phyloP scores from a whole-genome alignment of 2,113 vertebrate genomes.

The Chloroceryle aenea region DNA sequence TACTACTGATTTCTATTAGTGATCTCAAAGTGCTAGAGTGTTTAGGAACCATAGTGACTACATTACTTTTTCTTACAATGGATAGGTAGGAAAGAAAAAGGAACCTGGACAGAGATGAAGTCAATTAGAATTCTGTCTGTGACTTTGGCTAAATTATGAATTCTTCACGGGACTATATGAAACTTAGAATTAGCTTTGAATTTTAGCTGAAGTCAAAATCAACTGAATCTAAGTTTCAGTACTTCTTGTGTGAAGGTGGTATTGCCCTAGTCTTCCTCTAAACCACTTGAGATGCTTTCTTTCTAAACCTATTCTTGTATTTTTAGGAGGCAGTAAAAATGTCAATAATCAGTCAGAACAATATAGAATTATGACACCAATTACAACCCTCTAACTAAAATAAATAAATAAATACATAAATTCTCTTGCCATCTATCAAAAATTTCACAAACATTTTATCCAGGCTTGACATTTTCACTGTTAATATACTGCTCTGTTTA shows the following conservation, averaged over 20 bases:
- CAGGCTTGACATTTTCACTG: neutral
- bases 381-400: neutral
- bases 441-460: neutral
- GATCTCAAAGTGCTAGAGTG: neutral
- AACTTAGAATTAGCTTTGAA: neutral
- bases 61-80: neutral
- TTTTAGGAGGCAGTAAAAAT: slow-evolving; percentile 2
- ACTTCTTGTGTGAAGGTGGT: neutral
- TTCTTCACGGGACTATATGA: neutral
- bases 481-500: neutral
- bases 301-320: neutral
- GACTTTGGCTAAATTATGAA: neutral
- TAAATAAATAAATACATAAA: neutral
- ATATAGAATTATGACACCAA: neutral
- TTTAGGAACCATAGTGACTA: neutral
- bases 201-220: neutral
- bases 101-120: neutral
- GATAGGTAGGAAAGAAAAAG: neutral
- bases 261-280: neutral
- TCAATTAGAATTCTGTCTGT: neutral
- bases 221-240: neutral
- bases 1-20: neutral
- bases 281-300: neutral
- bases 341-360: neutral
- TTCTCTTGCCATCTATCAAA: neutral